Evolutionary conservation across 2,797 vertebrate species (phyloP).

Genomic region (Mus caroli): DNA sequence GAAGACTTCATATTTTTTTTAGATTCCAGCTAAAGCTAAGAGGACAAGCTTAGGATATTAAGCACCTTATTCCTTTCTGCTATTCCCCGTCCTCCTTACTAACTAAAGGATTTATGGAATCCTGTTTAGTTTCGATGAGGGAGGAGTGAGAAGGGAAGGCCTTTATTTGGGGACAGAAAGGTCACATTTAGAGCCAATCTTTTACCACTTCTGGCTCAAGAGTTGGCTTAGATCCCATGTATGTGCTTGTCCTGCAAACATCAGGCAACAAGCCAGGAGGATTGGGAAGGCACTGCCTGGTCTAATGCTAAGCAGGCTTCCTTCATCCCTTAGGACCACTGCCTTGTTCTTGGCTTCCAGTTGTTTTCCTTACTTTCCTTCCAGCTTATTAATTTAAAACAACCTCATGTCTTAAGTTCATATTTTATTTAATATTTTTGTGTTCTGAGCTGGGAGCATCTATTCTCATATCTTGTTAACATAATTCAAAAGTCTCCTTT

Average conservation of each 20-base stretch:
- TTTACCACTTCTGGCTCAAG: neutral
- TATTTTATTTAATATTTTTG: slow-evolving; percentile 50
- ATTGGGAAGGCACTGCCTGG: neutral
- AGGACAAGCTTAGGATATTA: slow-evolving; percentile 29
- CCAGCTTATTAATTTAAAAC: slow-evolving; percentile 46
- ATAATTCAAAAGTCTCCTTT: slow-evolving; percentile 51
- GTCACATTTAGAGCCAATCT: neutral
- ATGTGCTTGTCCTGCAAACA: neutral
- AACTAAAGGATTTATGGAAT: neutral
- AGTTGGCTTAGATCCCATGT: neutral
- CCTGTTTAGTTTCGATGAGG: neutral
- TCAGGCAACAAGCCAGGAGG: neutral
- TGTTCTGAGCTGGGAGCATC: slow-evolving; percentile 14
- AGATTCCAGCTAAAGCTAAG: neutral
- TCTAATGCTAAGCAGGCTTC: neutral
- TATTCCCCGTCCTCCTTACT: neutral
- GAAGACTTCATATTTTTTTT: neutral
- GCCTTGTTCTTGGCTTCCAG: neutral
- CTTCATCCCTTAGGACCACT: neutral
- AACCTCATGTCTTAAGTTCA: slow-evolving; percentile 29
- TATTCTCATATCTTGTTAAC: slow-evolving; percentile 22
- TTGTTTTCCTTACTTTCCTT: neutral
- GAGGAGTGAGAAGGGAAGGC: neutral
- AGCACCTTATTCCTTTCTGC: neutral
- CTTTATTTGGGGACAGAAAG: neutral